phyloP scores from a whole-genome alignment of 2,888 invertebrate genomes.

The Fragum whitleyi region DNA sequence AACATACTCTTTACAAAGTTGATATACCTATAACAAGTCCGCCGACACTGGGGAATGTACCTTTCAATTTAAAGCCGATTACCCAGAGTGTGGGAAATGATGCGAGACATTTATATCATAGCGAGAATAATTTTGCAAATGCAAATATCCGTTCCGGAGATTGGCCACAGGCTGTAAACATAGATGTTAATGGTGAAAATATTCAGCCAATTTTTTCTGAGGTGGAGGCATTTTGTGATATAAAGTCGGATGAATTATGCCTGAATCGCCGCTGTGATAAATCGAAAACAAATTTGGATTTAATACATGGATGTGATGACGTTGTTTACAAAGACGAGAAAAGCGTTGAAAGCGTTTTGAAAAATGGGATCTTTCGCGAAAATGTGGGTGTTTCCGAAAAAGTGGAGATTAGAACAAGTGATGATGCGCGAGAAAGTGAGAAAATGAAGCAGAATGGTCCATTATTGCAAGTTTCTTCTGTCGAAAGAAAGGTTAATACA shows the following conservation, averaged over 20 bases:
- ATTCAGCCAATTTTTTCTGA: conserved; percentile 35
- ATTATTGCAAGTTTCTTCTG: conserved; percentile 22
- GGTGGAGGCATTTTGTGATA: conserved; percentile 3
- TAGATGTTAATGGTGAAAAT: conserved; percentile 52
- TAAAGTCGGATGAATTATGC: background rate
- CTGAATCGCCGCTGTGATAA: conserved; percentile 4
- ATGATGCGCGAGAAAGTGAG: conserved; percentile 41
- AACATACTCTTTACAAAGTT: conserved; percentile 48
- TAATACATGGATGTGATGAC: background rate
- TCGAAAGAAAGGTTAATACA: conserved; percentile 26
- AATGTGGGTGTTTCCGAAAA: conserved; percentile 47
- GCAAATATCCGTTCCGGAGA: conserved; percentile 36
- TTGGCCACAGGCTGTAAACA: conserved; percentile 37
- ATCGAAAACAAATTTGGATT: background rate
- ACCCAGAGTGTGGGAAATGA: conserved; percentile 39
- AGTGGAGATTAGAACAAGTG: conserved; percentile 25
- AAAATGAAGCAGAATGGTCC: conserved; percentile 46
- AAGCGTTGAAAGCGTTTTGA: conserved; percentile 32
- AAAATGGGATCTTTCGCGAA: conserved; percentile 50
- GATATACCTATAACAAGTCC: conserved; percentile 25
- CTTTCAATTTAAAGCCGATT: conserved; percentile 40
- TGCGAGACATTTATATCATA: conserved; percentile 34
- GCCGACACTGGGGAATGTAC: background rate
- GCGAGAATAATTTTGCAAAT: conserved; percentile 44
- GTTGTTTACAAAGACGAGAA: background rate